Conservation (phyloP, 2,888 invertebrate species). For the Hofmannophila pseudospretella region DNA sequence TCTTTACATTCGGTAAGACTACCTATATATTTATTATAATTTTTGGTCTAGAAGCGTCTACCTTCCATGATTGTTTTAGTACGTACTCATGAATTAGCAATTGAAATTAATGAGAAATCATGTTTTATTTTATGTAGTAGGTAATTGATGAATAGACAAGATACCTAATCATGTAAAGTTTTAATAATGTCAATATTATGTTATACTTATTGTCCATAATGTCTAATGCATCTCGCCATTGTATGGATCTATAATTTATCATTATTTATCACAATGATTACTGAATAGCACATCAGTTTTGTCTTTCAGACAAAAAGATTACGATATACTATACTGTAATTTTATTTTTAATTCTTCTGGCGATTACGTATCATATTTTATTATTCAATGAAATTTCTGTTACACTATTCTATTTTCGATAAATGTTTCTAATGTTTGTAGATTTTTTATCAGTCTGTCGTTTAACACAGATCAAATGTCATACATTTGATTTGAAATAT, state of each 20-base stretch:
- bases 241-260: slow-evolving; percentile 39
- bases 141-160: slow-evolving; percentile 54
- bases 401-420: slow-evolving; percentile 72
- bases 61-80: slow-evolving; percentile 73
- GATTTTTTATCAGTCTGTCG: slow-evolving; percentile 75
- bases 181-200: slow-evolving; percentile 36
- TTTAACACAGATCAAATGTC: slow-evolving; percentile 73
- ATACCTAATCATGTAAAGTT: slow-evolving; percentile 48
- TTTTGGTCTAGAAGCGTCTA: slow-evolving; percentile 64
- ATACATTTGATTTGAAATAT: slow-evolving; percentile 78
- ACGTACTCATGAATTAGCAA: slow-evolving; percentile 57
- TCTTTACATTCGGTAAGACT: slow-evolving; percentile 73
- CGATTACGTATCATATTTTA: slow-evolving; percentile 48
- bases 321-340: neutral
- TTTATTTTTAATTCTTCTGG: no score
- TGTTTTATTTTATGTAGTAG: slow-evolving; percentile 45
- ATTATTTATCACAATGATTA: no score
- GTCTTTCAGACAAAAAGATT: no score
- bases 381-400: slow-evolving; percentile 63
- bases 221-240: slow-evolving; percentile 48
- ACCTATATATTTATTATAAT: slow-evolving; percentile 73
- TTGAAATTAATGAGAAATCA: slow-evolving; percentile 58
- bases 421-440: slow-evolving; percentile 75
- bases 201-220: no score
- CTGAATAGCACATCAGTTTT: no score